Percentiles rank a stretch among this genome's conserved stretches.
Evolutionary conservation across 35 echinoderm and acorn worm genomes (phyloP).

Genomic region (Lytechinus pictus): DNA sequence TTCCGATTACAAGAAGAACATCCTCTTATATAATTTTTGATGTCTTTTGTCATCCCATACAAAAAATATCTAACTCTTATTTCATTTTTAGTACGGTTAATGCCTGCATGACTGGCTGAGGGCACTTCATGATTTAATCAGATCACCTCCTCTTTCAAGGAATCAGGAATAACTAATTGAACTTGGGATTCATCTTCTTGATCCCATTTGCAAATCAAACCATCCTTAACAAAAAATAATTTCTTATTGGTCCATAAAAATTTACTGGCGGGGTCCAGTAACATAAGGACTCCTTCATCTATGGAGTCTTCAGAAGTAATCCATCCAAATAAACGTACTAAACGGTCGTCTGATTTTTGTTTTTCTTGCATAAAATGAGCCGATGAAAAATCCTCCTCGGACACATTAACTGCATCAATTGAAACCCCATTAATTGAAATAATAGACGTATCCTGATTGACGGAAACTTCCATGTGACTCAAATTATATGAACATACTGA

Average conservation of each 20-base stretch:
- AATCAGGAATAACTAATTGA: neutral
- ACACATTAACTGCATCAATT: neutral
- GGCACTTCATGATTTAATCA: conserved; percentile 55
- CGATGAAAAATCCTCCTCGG: neutral
- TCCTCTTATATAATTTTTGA: conserved; percentile 5
- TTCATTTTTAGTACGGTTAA: conserved; percentile 10
- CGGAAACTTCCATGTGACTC: neutral
- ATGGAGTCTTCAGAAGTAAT: neutral
- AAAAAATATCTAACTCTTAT: conserved; percentile 55
- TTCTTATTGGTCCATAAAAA: conserved; percentile 54
- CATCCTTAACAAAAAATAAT: conserved; percentile 54
- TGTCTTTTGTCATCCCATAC: conserved; percentile 59
- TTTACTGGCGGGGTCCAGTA: conserved; percentile 24
- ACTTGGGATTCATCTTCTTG: neutral
- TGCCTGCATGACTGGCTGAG: conserved; percentile 59
- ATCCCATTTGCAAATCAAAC: neutral
- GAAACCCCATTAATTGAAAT: neutral
- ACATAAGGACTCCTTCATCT: neutral
- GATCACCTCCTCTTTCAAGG: conserved; percentile 19
- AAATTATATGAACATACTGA: neutral
- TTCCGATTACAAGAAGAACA: conserved; percentile 59
- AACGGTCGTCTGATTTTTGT: conserved; percentile 34
- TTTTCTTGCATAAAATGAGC: neutral
- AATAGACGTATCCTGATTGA: neutral
- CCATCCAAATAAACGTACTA: conserved; percentile 26